Base-by-base conservation (phyloP, 2,113 vertebrate genomes). In the Narcine bancroftii region DNA sequence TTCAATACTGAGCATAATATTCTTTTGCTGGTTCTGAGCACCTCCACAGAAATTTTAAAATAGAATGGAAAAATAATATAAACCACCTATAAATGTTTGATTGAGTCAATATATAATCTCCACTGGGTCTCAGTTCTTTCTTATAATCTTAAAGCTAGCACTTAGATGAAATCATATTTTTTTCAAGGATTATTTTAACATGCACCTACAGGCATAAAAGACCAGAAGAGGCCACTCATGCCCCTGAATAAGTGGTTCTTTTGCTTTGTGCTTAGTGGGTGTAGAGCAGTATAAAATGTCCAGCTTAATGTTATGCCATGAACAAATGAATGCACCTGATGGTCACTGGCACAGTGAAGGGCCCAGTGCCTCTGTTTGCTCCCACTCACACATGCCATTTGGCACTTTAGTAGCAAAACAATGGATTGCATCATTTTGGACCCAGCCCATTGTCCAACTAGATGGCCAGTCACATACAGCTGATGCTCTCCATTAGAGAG, bases 41-140 rank as follows among this genome's bases (percentile, higher is more conserved):
- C 21, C 66, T 91, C 26, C 39, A 69, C 42, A 91, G 65, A 5
- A 83, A 47, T 69, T 91, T 65, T 91, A 91, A 47, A 47, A 91
- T 65, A 39, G 83, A 69, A 69, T 47, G 21, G 63, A 7, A 91
- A 91, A 69, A 91, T 11, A 63, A 91, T 91, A 45, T 91, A 65
- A 91, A 60, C 89, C 26, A 69, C 89, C 53, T 60, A 91, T 65
- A 69, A 91, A 71, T 87, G 65, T 91, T 91, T 91, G 89, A 69
- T 91, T 47, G 53, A 63, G 81, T 63, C 60, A 53, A 87, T 87
- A 60, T 87, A 60, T 87, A 63, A 63, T 60, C 53, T 60, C 60
- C 63, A 91, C 29, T 91, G 60, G 39, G 89, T 17, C 33, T 85
- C 81, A 85, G 81, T 85, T 85, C 56, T 69, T 91, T 47, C 66